phyloP scores from a whole-genome alignment of 92 coral and sea anemone species.

The Zoanthus sansibaricus region DNA sequence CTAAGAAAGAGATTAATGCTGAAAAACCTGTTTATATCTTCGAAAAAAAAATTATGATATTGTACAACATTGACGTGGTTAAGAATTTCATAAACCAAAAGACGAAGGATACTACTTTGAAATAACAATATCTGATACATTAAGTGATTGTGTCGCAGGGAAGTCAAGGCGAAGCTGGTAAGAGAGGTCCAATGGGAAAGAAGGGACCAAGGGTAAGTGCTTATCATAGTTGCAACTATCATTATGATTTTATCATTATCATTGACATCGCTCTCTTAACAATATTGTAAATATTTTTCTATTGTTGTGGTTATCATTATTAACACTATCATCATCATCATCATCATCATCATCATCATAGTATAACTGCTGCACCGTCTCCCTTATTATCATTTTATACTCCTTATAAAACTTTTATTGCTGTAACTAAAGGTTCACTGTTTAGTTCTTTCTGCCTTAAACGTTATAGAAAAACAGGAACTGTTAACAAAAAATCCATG shows the following conservation, averaged over 20 bases:
- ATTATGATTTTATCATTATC: not conserved
- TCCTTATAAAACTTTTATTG: no score
- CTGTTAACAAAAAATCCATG: not conserved
- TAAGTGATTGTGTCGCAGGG: constrained; percentile 2
- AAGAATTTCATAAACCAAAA: no score
- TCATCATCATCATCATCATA: not conserved
- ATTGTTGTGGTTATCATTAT: not conserved
- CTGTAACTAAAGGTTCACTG: not conserved
- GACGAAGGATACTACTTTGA: no score
- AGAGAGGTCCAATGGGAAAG: constrained; percentile 1
- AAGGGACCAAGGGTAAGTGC: not conserved
- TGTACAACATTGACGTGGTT: no score
- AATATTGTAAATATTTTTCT: no score
- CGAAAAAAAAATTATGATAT: no score
- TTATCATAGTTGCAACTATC: not conserved
- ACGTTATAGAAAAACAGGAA: not conserved
- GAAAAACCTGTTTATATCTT: no score
- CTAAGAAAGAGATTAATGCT: no score
- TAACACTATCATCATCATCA: no score
- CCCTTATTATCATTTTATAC: no score
- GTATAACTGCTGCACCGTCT: no score
- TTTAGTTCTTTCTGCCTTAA: not conserved
- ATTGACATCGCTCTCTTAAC: not conserved
- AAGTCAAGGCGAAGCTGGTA: not conserved
- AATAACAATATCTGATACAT: not conserved